Evolutionary conservation across 2,888 invertebrate genomes (phyloP), one percentile per base, ranked within the genome.

Genomic region (Meta bourneti): DNA sequence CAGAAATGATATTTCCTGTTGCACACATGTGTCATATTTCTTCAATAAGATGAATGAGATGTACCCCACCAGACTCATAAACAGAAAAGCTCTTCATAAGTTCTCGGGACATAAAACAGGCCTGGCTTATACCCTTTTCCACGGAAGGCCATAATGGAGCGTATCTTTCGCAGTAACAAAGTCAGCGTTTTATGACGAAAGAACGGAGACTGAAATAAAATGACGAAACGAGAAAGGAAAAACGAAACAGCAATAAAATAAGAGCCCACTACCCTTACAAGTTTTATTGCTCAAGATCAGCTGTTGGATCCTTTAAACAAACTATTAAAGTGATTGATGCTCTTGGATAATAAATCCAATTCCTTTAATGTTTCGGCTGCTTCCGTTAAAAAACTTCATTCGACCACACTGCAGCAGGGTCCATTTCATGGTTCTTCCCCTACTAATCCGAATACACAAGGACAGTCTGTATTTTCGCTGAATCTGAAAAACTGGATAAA

Each of bases 271-370:
- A 34, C 16, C 52, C 48, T 61, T 54, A 7, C 48, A 6, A 5
- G 54, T 85, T 85, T 85, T 85, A 85, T 77, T 75, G 61, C 77
- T 61, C 19, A 13, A 69, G 11, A 69, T 85, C 85, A 85, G 75
- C 85, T 85, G 85, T 49, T 69, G 19, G 49, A 49, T 75, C 77
- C 69, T 85, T 69, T 61, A 85, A 85, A 85, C 85, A 85, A 85
- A 77, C 75, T 54, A 77, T 85, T 85, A 85, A 85, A 85, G 49
- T 85, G 85, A 85, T 77, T 75, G 77, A 85, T 77, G 77, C 11
- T n/a, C 11, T 54, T 7, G 48, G 74, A 74, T 83, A 83, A 83
- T 74, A 83, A 70, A 83, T 19, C 72, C 74, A 74, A 34, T 83
- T 74, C 72, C 51, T 13, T 82, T 49, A 79, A 61, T 51, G 79